These are phyloP conservation scores for Pseudomyrmex flavicornis DNA, from an alignment of 1,140 invertebrate genomes.

Conservation along the genomic window DNA sequence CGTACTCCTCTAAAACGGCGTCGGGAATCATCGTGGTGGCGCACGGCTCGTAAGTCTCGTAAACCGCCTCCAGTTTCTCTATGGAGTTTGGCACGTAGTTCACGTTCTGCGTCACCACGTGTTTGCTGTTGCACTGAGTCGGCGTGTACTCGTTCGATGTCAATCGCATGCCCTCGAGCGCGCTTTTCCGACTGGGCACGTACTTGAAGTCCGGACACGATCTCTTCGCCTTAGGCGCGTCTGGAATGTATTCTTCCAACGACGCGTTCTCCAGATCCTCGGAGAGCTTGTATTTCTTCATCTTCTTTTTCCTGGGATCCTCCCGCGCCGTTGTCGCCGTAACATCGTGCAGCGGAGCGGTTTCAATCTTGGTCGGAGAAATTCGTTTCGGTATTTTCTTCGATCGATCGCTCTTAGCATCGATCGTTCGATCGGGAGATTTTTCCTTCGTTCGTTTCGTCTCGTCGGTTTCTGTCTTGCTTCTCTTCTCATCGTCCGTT, in stretches of 20 bases:
- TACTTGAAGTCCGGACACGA: constrained; percentile 67
- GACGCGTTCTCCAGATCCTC: constrained; percentile 6
- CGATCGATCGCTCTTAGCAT: constrained; percentile 9
- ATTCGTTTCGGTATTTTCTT: constrained; percentile 23
- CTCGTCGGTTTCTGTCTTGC: constrained; percentile 5
- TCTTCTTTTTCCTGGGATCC: constrained; percentile 41
- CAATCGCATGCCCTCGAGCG: constrained; percentile 66
- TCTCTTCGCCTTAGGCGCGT: constrained; percentile 56
- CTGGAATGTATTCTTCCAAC: constrained; percentile 76
- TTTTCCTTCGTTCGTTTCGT: neutral
- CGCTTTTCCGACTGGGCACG: constrained; percentile 75
- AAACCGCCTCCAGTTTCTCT: constrained; percentile 34
- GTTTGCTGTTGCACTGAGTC: constrained; percentile 32
- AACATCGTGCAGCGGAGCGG: too few relatives aligned
- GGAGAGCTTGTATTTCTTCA: constrained; percentile 28
- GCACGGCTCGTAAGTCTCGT: constrained; percentile 74
- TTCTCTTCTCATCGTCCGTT: constrained; percentile 7
- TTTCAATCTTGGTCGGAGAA: constrained; percentile 14
- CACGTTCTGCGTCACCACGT: neutral
- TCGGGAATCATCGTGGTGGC: constrained; percentile 12
- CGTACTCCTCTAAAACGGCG: constrained; percentile 65
- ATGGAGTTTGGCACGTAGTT: constrained; percentile 75
- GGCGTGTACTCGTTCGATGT: constrained; percentile 73
- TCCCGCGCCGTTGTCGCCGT: neutral
- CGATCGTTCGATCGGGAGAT: neutral